Evolutionary conservation across 2,113 vertebrate genomes (phyloP).

Genomic region (Scytalopus superciliaris): DNA sequence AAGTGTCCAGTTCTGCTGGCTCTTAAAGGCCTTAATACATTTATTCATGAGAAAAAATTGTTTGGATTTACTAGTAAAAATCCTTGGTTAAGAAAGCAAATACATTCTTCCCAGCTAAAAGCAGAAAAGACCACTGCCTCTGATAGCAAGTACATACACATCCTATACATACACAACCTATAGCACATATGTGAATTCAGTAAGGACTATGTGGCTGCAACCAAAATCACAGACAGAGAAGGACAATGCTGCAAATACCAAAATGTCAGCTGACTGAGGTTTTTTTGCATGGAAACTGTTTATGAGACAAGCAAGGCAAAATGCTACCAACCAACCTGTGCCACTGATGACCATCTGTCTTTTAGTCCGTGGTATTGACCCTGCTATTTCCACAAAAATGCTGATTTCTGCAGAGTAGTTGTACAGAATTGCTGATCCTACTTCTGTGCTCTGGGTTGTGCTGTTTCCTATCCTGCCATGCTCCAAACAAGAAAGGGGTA

Average conservation of each 20-base stretch:
- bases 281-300: background rate
- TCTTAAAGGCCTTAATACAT: background rate
- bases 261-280: background rate
- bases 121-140: background rate
- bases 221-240: background rate
- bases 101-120: background rate
- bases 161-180: background rate
- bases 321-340: constrained; percentile 7
- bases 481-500: background rate
- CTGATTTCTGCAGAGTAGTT: background rate
- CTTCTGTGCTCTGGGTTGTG: background rate
- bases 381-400: background rate
- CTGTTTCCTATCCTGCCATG: background rate
- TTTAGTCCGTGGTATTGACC: background rate
- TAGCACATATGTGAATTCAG: background rate
- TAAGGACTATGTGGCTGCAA: background rate
- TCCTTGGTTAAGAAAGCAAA: background rate
- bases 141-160: background rate
- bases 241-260: background rate
- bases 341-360: background rate
- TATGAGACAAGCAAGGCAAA: background rate
- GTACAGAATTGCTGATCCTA: background rate
- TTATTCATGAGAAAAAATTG: background rate
- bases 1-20: background rate
- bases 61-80: background rate